A percentile compares a stretch with the other conserved stretches of the same genome.
Conservation (phyloP, 1,140 invertebrate genomes). For the Tetragonula clypearis region DNA sequence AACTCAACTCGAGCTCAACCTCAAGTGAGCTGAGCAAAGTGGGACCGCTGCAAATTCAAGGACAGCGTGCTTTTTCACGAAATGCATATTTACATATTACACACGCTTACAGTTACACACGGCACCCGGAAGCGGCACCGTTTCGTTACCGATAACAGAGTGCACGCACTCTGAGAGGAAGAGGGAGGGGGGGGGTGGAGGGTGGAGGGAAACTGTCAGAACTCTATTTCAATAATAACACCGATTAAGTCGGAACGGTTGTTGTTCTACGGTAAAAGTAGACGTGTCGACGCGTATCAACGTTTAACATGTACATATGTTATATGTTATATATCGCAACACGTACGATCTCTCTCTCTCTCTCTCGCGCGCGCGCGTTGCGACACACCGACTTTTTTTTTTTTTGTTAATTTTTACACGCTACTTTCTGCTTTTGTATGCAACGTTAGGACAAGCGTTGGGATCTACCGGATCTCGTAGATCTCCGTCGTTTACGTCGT, state of each 20-base stretch:
- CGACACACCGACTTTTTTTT: slow-evolving; percentile 50
- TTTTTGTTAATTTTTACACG: slow-evolving; percentile 35
- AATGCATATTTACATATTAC: slow-evolving; percentile 19
- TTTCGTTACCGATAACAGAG: neutral
- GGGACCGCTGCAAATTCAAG: neutral
- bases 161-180: neutral
- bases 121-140: neutral
- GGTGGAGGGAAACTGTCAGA: slow-evolving; percentile 1
- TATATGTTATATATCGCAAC: neutral
- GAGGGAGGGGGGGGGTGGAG: too few species aligned
- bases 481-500: neutral
- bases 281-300: neutral
- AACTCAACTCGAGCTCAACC: neutral
- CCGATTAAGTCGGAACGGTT: slow-evolving; percentile 17
- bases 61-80: neutral
- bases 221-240: slow-evolving; percentile 24
- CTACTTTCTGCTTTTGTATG: slow-evolving; percentile 67
- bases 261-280: neutral
- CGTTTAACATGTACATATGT: too few species aligned
- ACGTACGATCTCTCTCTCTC: neutral
- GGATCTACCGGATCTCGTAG: neutral
- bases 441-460: slow-evolving; percentile 53
- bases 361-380: too few species aligned
- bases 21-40: neutral
- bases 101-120: too few species aligned